A percentile compares a stretch with the other conserved stretches of the same genome.
Conservation (phyloP, 1,140 invertebrate species). For the Fopius arisanus region DNA sequence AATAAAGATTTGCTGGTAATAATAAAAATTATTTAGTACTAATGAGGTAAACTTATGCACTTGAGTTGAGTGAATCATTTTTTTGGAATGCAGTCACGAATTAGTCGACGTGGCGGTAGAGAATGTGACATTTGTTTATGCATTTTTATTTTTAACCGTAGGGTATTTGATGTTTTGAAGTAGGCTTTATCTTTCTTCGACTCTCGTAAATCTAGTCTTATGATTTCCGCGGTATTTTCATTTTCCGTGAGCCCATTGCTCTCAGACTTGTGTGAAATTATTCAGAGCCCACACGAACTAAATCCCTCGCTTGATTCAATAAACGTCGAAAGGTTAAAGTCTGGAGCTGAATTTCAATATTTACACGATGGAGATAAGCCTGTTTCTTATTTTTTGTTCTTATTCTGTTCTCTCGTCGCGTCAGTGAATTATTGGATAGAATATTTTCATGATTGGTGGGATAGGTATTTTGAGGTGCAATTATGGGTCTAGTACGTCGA, state of each 20-base stretch:
- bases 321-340: conserved; percentile 14
- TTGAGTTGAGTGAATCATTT: no score
- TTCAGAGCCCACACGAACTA: conserved; percentile 22
- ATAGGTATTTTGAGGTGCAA: no score
- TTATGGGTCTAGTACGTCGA: no score
- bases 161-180: background rate
- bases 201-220: conserved; percentile 15
- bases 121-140: background rate
- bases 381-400: background rate
- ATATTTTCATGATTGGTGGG: no score
- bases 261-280: conserved; percentile 22
- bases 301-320: conserved; percentile 16
- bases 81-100: conserved; percentile 5
- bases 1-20: no score
- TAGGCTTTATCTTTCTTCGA: background rate
- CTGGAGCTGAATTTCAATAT: conserved; percentile 8
- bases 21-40: no score
- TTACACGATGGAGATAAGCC: background rate
- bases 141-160: background rate
- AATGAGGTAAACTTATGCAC: no score
- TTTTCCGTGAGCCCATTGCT: conserved; percentile 6
- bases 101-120: background rate
- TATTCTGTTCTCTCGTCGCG: background rate
- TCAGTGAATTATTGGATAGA: no score
- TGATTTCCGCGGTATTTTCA: background rate